phyloP scores from a whole-genome alignment of 92 coral and sea anemone species.

The Hydrozoanthus gracilis region DNA sequence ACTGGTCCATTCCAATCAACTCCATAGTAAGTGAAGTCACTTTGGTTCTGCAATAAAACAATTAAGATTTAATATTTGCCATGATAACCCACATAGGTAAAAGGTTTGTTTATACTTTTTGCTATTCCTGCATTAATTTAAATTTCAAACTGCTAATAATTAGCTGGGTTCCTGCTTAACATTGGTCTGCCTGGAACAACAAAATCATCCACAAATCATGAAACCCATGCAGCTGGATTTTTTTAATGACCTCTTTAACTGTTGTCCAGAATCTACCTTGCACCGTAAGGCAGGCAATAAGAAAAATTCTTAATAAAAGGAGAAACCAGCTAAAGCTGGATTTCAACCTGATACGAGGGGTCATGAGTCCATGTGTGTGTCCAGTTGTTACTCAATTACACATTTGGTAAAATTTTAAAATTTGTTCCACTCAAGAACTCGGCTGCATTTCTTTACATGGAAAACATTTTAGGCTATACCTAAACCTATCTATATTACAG shows the following conservation, averaged over 20 bases:
- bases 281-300: background rate
- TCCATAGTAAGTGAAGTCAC: conserved; percentile 61
- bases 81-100: conserved; percentile 21
- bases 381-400: background rate
- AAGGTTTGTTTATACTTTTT: conserved; percentile 42
- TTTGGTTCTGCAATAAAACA: conserved; percentile 57
- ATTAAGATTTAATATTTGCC: conserved; percentile 41
- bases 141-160: conserved; percentile 9
- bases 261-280: background rate
- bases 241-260: background rate
- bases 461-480: background rate
- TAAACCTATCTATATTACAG: background rate
- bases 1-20: conserved; percentile 73
- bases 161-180: background rate
- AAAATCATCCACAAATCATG: background rate
- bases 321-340: too few relatives aligned
- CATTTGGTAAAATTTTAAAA: background rate
- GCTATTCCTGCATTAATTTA: conserved; percentile 30
- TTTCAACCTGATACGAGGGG: background rate
- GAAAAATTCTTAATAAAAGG: too few relatives aligned
- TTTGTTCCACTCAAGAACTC: background rate
- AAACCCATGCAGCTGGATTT: background rate
- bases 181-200: conserved; percentile 8
- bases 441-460: too few relatives aligned
- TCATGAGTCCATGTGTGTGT: background rate